Conservation (phyloP, 2,797 vertebrate species). For the Antrozous pallidus region DNA sequence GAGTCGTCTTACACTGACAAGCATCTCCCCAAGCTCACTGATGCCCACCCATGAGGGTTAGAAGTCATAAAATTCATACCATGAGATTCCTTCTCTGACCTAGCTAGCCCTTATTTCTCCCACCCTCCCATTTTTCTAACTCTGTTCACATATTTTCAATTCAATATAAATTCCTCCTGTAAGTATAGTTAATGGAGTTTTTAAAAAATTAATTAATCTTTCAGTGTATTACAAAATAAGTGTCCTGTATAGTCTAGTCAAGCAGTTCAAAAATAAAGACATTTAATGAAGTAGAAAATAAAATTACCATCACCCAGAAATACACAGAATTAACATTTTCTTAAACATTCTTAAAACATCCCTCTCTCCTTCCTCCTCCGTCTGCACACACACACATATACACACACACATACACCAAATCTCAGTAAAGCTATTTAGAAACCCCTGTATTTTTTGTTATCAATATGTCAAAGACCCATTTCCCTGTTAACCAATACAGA, state of each 20-base stretch:
- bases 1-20: background rate
- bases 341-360: background rate
- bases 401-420: background rate
- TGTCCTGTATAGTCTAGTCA: background rate
- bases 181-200: constrained; percentile 55
- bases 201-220: constrained; percentile 34
- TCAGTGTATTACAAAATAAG: constrained; percentile 32
- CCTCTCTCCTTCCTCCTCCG: background rate
- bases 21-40: background rate
- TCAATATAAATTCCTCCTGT: constrained; percentile 36
- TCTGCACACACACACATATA: fast-evolving
- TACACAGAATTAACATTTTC: constrained; percentile 33
- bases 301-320: constrained; percentile 29
- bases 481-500: background rate
- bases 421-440: background rate
- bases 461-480: background rate
- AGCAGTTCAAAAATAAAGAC: constrained; percentile 51
- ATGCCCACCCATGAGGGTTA: fast-evolving
- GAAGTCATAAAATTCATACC: background rate
- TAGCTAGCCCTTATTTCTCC: background rate
- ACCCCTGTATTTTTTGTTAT: background rate
- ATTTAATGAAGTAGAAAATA: constrained; percentile 61
- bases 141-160: constrained; percentile 15
- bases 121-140: background rate
- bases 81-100: background rate